Evolutionary conservation across 2,113 vertebrate genomes (phyloP).

Genomic region (Scopus umbretta): DNA sequence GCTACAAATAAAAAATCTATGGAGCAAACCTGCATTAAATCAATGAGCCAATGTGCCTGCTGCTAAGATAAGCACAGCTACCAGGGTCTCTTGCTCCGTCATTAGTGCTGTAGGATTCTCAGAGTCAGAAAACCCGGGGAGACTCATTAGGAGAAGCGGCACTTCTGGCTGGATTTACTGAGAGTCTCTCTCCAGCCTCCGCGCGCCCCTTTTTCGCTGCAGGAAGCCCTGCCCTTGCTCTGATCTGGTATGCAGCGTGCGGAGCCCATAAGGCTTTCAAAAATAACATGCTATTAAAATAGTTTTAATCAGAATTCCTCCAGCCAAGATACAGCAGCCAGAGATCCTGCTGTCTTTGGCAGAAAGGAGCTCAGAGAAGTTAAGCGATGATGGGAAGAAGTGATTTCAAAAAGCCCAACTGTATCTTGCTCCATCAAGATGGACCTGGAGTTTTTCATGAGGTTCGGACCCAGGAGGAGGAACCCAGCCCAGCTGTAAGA

Average conservation of each 20-base stretch:
- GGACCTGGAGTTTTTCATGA: not conserved
- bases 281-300: not conserved
- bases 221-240: constrained; percentile 16
- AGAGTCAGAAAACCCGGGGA: not conserved
- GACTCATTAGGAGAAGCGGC: not conserved
- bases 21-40: not conserved
- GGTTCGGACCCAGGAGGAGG: not conserved
- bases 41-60: not conserved
- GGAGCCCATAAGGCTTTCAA: not conserved
- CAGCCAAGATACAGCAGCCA: constrained; percentile 15
- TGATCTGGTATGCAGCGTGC: not conserved
- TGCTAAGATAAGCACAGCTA: not conserved
- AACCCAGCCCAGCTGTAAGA: not conserved
- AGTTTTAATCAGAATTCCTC: constrained; percentile 28
- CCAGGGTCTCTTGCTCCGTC: not conserved
- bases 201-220: not conserved
- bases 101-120: not conserved
- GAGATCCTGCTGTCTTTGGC: not conserved
- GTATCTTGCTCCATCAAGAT: rapidly evolving
- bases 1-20: not conserved
- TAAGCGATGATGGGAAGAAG: not conserved
- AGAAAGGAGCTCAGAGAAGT: not conserved
- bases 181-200: not conserved
- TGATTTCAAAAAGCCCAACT: not conserved
- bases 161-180: not conserved